phyloP scores from a whole-genome alignment of 23 tunicate species.

The Ciona savignyi region DNA sequence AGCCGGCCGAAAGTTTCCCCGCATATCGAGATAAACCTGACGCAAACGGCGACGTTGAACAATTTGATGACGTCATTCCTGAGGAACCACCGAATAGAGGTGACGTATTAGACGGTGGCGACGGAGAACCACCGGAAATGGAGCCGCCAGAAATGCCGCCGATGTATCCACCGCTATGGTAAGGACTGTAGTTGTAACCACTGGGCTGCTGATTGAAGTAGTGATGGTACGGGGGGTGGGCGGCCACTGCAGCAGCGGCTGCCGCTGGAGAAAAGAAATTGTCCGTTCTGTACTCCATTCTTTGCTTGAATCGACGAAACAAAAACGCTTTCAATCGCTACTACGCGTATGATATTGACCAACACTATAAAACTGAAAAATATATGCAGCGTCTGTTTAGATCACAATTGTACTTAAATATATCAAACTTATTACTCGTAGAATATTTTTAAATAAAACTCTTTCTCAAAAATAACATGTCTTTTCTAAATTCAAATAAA shows the following conservation, averaged over 20 bases:
- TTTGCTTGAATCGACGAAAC: too few relatives aligned
- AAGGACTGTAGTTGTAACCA: slow-evolving; percentile 43
- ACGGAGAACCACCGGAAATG: slow-evolving; percentile 39
- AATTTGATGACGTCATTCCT: slow-evolving; percentile 4
- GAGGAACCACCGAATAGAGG: slow-evolving; percentile 45
- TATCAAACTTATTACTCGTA: too few relatives aligned
- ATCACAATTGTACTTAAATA: too few relatives aligned
- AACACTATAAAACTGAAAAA: too few relatives aligned
- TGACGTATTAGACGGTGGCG: slow-evolving; percentile 59
- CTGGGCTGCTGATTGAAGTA: slow-evolving; percentile 33
- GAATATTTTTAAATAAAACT: too few relatives aligned
- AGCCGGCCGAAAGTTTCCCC: slow-evolving; percentile 34
- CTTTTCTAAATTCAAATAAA: too few relatives aligned
- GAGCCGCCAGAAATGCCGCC: slow-evolving; percentile 22
- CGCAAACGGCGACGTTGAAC: slow-evolving; percentile 30
- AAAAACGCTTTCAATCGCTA: too few relatives aligned
- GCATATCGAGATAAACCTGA: slow-evolving; percentile 36
- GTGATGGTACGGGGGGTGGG: slow-evolving; percentile 54
- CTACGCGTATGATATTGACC: too few relatives aligned
- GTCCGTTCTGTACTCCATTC: slow-evolving; percentile 88
- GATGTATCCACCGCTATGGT: slow-evolving; percentile 34
- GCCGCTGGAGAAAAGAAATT: slow-evolving; percentile 67
- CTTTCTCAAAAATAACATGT: too few relatives aligned
- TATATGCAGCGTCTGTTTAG: too few relatives aligned
- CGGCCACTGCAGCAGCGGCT: slow-evolving; percentile 80